A percentile compares a stretch with the other conserved stretches of the same genome.
phyloP scores from a whole-genome alignment of 2,797 vertebrate genomes.

The Poliocrania exsul region DNA sequence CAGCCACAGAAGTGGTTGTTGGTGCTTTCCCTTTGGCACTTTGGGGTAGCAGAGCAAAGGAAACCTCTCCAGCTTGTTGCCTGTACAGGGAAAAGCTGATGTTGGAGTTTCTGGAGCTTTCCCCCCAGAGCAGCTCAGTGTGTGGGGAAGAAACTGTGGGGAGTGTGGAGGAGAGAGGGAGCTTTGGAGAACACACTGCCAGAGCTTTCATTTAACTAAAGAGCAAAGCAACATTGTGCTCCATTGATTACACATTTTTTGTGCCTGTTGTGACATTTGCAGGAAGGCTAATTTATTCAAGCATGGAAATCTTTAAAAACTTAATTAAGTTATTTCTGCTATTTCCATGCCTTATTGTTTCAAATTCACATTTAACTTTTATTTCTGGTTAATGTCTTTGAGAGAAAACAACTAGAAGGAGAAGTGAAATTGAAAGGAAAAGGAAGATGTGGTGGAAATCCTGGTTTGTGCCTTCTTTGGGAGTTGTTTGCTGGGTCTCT shows the following conservation, averaged over 20 bases:
- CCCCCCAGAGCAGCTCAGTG: background rate
- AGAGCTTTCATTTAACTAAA: slow-evolving; percentile 70
- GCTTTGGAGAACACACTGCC: background rate
- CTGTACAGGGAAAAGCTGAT: background rate
- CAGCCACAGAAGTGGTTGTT: background rate
- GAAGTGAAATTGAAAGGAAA: background rate
- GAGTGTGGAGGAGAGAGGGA: background rate
- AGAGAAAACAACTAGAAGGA: background rate
- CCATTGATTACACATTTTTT: slow-evolving; percentile 78
- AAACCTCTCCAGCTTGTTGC: background rate
- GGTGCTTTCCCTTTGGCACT: background rate
- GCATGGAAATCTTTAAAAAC: slow-evolving; percentile 87
- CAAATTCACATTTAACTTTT: slow-evolving; percentile 78
- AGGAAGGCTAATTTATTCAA: slow-evolving; percentile 83
- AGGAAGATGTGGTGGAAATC: background rate
- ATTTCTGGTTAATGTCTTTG: slow-evolving; percentile 70
- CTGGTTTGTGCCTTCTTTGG: background rate
- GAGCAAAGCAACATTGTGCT: slow-evolving; percentile 74
- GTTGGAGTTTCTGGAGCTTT: background rate
- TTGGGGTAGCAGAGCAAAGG: background rate
- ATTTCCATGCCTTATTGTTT: slow-evolving; percentile 83
- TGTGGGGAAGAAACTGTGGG: background rate
- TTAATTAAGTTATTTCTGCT: slow-evolving; percentile 86
- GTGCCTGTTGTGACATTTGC: slow-evolving; percentile 85
- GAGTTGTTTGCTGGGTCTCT: background rate